A percentile compares a stretch with the other conserved stretches of the same genome.
These are phyloP conservation scores for Eilema depressum DNA, from an alignment of 2,888 invertebrate genomes.

Conservation along the genomic window DNA sequence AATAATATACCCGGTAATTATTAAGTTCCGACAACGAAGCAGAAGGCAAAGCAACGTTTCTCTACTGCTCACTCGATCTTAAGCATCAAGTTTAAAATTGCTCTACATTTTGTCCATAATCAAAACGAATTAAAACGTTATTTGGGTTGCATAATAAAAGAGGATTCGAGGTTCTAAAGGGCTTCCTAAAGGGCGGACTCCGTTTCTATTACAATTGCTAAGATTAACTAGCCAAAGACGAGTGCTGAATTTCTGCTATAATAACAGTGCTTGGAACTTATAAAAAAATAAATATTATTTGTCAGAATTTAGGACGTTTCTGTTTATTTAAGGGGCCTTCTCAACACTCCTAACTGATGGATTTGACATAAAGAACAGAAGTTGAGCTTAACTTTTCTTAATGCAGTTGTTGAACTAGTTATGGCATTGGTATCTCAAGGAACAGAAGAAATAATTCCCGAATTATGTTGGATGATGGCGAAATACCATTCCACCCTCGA, in stretches of 20 bases:
- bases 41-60: background rate
- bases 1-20: background rate
- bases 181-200: background rate
- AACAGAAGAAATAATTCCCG: background rate
- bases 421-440: background rate
- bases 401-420: background rate
- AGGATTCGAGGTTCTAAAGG: background rate
- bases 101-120: background rate
- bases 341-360: background rate
- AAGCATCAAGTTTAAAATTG: background rate
- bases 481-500: too few relatives aligned
- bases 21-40: background rate
- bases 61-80: background rate
- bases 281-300: background rate
- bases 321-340: background rate
- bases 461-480: background rate
- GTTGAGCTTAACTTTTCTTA: background rate
- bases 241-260: background rate
- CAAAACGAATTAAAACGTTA: background rate
- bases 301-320: background rate
- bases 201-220: background rate
- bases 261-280: background rate
- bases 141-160: background rate
- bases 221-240: constrained; percentile 4
- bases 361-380: background rate